Base-by-base conservation (phyloP, 2,797 vertebrate genomes). In the Nothura maculosa region DNA sequence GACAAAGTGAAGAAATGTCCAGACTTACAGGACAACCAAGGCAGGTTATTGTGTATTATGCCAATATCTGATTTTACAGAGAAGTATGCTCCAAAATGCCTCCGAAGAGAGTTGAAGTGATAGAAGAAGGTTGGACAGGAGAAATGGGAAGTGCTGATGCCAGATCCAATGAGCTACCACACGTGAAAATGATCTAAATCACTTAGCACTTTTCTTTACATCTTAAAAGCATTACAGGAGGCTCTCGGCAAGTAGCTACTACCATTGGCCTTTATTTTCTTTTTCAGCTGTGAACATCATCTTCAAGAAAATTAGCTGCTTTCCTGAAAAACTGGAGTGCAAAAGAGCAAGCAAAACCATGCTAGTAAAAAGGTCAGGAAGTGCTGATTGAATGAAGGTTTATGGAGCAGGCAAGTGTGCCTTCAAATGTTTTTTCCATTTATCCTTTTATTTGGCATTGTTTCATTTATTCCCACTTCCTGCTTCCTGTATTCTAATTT, bases 301-400 rank as follows among this genome's bases (percentile, higher is more conserved):
- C 73, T 66, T 73, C 25, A 75, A 69, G 78, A 90, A 92, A 67
- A 63, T 48, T 38, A 67, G 5, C 70, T 85, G 60, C 57, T 79
- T 87, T 84, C 69, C 67, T 4, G 3, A 74, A n/a, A 89, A 64
- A 91, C 43, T 40, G 19, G 60, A 92, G 55, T 69, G 66, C 79
- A 88, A 76, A 87, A 76, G 47, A 83, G 43, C 52, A 73, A 73
- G 64, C 22, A 55, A 76, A 87, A 12, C 40, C 66, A 48, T 55
- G 62, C 55, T 93, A 77, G 68, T 87, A 90, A 93, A 95, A 95
- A 82, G 81, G 73, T 80, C 32, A 81, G 76, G 84, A 94, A 89
- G 74, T n/a, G 43, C 2, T 68, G 84, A 77, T 36, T 92, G 83
- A 93, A 84, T 82, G 77, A 90, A 93, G 69, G 47, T 85, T 96